A percentile compares a stretch with the other conserved stretches of the same genome.
phyloP scores from a whole-genome alignment of 2,113 vertebrate genomes.

The Onychostoma macrolepis region DNA sequence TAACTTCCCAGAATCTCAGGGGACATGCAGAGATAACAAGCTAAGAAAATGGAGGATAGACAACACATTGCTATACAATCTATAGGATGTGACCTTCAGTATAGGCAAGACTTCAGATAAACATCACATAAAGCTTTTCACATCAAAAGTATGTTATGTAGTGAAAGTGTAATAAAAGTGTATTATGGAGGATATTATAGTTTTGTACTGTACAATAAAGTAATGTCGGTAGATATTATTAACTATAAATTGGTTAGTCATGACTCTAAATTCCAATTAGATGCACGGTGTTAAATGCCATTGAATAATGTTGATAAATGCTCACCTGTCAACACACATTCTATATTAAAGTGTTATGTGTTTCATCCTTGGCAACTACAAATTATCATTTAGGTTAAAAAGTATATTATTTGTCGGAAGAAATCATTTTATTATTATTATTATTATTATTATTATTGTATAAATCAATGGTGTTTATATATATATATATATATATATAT shows the following conservation, averaged over 20 bases:
- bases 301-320: not conserved
- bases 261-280: not conserved
- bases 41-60: slow-evolving; percentile 25
- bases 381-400: not conserved
- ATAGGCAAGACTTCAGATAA: slow-evolving; percentile 1
- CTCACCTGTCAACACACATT: not conserved
- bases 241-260: not conserved
- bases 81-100: slow-evolving; percentile 29
- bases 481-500: no score
- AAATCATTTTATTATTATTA: not conserved
- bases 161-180: slow-evolving; percentile 7
- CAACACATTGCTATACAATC: slow-evolving; percentile 22
- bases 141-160: not conserved
- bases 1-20: slow-evolving; percentile 49
- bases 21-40: slow-evolving; percentile 36
- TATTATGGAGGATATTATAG: not conserved
- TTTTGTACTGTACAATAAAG: not conserved
- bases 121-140: no score
- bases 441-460: not conserved
- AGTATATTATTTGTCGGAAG: not conserved
- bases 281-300: not conserved
- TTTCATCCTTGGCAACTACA: not conserved
- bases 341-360: not conserved
- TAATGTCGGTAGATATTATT: not conserved
- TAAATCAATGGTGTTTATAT: no score